Percentiles rank a stretch among this genome's conserved stretches.
phyloP scores from a whole-genome alignment of 2,797 vertebrate genomes.

The Sebastes umbrosus region DNA sequence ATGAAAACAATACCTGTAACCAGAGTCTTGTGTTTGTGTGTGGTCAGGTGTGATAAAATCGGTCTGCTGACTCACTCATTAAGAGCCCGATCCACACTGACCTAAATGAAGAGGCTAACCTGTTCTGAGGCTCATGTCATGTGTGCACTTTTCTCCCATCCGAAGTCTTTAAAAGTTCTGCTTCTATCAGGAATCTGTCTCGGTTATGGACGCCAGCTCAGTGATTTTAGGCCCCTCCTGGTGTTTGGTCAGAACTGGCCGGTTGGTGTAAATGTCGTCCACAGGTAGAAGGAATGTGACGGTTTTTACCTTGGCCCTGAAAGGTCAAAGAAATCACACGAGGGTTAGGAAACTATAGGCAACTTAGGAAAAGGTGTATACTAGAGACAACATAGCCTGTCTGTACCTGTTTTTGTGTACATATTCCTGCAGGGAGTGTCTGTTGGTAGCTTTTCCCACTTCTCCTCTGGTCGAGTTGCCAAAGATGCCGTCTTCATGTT shows the following conservation, averaged over 20 bases:
- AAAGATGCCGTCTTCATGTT: constrained; percentile 36
- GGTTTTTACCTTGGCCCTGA: constrained; percentile 91
- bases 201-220: constrained; percentile 79
- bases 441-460: constrained; percentile 62
- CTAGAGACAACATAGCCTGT: neutral
- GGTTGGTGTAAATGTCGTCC: constrained; percentile 84
- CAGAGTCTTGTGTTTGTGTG: constrained; percentile 71
- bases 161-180: neutral
- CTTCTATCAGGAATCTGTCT: constrained; percentile 82
- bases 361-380: neutral
- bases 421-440: constrained; percentile 81
- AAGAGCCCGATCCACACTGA: constrained; percentile 43
- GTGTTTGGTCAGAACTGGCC: constrained; percentile 75
- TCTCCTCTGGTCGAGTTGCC: constrained; percentile 46
- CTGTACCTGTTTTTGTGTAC: constrained; percentile 85
- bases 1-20: constrained; percentile 83
- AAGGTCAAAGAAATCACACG: constrained; percentile 20
- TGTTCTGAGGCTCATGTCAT: constrained; percentile 14
- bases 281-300: constrained; percentile 92
- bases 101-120: constrained; percentile 44
- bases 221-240: constrained; percentile 73
- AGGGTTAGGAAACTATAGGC: neutral
- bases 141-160: constrained; percentile 1
- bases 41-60: constrained; percentile 77
- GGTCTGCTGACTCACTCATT: constrained; percentile 41